phyloP scores from a whole-genome alignment of 2,113 vertebrate species.

The Silurus glanis region DNA sequence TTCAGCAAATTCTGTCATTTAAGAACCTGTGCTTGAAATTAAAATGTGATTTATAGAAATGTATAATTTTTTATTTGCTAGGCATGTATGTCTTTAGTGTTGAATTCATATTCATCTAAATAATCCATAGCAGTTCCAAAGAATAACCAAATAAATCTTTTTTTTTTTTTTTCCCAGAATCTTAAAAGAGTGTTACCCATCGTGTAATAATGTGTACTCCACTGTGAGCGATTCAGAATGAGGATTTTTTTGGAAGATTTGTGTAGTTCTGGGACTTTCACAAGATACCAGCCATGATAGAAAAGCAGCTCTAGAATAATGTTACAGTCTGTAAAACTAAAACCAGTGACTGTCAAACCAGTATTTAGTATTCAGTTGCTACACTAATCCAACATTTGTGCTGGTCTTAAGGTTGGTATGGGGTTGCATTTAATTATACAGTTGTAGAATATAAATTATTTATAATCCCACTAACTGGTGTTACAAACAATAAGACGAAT shows the following conservation, averaged over 20 bases:
- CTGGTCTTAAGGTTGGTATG: neutral
- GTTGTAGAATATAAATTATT: neutral
- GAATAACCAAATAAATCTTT: neutral
- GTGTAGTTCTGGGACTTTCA: constrained; percentile 23
- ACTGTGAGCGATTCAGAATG: constrained; percentile 3
- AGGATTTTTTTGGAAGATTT: neutral
- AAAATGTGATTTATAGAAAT: neutral
- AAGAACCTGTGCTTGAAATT: neutral
- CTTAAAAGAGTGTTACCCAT: neutral
- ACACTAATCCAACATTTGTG: neutral
- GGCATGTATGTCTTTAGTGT: neutral
- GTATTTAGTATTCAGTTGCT: neutral
- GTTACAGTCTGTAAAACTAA: neutral
- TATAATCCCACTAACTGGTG: neutral
- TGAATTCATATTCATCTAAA: neutral
- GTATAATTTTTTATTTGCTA: too few species aligned
- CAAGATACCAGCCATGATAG: constrained; percentile 15
- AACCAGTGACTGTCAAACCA: neutral
- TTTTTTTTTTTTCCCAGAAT: neutral
- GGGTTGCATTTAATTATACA: neutral
- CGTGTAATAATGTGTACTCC: neutral
- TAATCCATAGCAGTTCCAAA: neutral
- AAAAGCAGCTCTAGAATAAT: neutral
- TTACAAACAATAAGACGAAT: neutral
- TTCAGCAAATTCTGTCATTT: neutral